A percentile compares a stretch with the other conserved stretches of the same genome.
Conservation (phyloP, 2,888 invertebrate genomes). For the Abrostola triplasia region DNA sequence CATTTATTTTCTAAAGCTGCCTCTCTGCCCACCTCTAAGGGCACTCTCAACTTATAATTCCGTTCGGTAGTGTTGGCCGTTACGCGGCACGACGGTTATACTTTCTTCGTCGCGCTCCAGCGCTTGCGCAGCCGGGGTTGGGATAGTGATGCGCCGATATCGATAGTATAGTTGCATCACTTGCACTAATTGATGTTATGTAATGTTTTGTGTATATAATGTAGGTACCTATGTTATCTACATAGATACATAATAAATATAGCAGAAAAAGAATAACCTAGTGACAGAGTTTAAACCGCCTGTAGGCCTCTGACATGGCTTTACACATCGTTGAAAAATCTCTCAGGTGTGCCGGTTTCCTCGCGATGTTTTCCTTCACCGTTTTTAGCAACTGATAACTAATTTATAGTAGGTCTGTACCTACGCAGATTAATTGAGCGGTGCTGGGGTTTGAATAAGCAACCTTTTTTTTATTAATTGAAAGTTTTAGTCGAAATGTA, state of each 20-base stretch:
- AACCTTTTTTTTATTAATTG: too few relatives aligned
- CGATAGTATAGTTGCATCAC: slow-evolving; percentile 49
- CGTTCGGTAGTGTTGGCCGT: slow-evolving; percentile 67
- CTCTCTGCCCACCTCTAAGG: slow-evolving; percentile 49
- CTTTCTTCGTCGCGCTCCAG: slow-evolving; percentile 85
- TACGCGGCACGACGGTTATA: slow-evolving; percentile 77
- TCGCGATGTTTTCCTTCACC: too few relatives aligned
- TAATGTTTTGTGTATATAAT: slow-evolving; percentile 40
- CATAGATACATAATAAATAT: slow-evolving; percentile 10
- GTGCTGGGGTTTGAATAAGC: neutral
- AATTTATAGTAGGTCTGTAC: too few relatives aligned
- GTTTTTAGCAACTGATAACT: too few relatives aligned
- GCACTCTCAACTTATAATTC: slow-evolving; percentile 51
- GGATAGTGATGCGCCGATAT: slow-evolving; percentile 66
- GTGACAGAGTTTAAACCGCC: too few relatives aligned
- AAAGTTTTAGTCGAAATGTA: too few relatives aligned
- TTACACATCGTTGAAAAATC: too few relatives aligned
- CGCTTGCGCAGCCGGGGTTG: slow-evolving; percentile 74
- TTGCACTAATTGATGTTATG: slow-evolving; percentile 49
- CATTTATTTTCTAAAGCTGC: too few relatives aligned
- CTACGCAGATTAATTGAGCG: too few relatives aligned
- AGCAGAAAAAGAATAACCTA: too few relatives aligned
- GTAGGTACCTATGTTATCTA: slow-evolving; percentile 16
- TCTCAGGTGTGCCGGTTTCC: too few relatives aligned
- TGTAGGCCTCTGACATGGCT: too few relatives aligned